These are phyloP conservation scores for Ganaspis sp. DNA, from an alignment of 1,140 invertebrate species.

Conservation along the genomic window DNA sequence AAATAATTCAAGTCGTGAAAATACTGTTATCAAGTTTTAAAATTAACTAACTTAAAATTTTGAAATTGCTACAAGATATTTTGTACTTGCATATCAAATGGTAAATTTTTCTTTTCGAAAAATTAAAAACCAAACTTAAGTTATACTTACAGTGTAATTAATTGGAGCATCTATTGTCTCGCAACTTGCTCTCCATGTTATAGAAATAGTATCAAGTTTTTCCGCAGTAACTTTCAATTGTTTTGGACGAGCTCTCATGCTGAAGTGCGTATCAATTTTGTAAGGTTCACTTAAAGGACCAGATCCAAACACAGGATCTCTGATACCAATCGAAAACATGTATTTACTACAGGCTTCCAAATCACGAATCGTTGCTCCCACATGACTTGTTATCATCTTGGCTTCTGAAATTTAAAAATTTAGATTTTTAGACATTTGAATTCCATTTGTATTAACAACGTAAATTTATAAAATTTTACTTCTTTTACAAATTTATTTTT, in stretches of 20 bases:
- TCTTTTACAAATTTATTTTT: too few relatives aligned
- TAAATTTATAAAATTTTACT: too few relatives aligned
- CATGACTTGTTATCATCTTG: conserved; percentile 77
- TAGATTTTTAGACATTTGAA: neutral
- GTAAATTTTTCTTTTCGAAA: conserved; percentile 27
- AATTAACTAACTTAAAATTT: too few relatives aligned
- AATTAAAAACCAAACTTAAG: neutral
- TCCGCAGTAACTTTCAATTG: conserved; percentile 69
- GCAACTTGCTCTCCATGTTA: conserved; percentile 78
- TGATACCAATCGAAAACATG: conserved; percentile 83
- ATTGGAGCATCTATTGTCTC: conserved; percentile 75
- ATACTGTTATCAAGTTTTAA: too few relatives aligned
- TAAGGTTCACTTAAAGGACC: conserved; percentile 80
- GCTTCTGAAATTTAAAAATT: conserved; percentile 72
- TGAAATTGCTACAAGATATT: neutral
- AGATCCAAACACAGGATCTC: conserved; percentile 77
- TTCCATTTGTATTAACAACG: too few relatives aligned
- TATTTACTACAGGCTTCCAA: conserved; percentile 86
- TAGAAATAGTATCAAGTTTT: conserved; percentile 76
- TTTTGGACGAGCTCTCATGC: conserved; percentile 80
- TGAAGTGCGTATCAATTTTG: conserved; percentile 80
- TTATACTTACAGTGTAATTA: conserved; percentile 77
- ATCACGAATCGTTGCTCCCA: conserved; percentile 78
- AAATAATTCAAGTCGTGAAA: too few relatives aligned
- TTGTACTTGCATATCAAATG: too few relatives aligned